These are phyloP conservation scores for Cylloceria caligata DNA, from an alignment of 2,888 invertebrate genomes.

Conservation along the genomic window DNA sequence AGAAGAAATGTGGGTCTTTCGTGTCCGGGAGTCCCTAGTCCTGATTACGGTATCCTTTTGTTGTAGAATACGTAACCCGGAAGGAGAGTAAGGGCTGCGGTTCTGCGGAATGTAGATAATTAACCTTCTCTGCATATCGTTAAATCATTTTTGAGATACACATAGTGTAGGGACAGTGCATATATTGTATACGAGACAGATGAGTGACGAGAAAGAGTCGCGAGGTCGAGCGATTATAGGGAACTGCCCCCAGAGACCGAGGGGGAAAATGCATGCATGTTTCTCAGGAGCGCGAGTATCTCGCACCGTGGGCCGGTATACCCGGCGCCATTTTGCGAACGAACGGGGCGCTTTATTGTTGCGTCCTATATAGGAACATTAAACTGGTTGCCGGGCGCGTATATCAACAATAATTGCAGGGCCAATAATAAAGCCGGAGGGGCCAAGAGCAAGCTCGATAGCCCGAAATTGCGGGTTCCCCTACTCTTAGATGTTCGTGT, in stretches of 20 bases:
- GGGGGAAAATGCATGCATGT: not conserved
- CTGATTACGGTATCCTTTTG: too few relatives aligned
- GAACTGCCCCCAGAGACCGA: not conserved
- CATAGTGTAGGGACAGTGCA: not conserved
- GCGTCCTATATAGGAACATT: conserved; percentile 78
- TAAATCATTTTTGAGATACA: too few relatives aligned
- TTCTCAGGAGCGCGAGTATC: not conserved
- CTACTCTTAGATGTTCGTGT: conserved; percentile 75
- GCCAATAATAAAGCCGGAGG: conserved; percentile 84
- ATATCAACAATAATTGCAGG: conserved; percentile 84
- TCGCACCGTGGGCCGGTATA: conserved; percentile 9
- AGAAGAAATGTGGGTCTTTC: too few relatives aligned
- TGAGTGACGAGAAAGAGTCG: conserved; percentile 9
- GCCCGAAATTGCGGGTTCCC: conserved; percentile 85
- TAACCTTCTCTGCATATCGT: too few relatives aligned
- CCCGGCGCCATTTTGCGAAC: conserved; percentile 78
- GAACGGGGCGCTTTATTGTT: conserved; percentile 77
- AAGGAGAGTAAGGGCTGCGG: too few relatives aligned
- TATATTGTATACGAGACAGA: not conserved
- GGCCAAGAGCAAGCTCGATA: conserved; percentile 81
- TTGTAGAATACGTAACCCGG: too few relatives aligned
- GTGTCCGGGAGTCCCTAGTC: too few relatives aligned
- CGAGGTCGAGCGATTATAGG: not conserved
- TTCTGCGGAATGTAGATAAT: too few relatives aligned
- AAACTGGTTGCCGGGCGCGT: conserved; percentile 80